These are phyloP conservation scores for Mustela lutreola DNA, from an alignment of 2,113 vertebrate species.

Conservation along the genomic window DNA sequence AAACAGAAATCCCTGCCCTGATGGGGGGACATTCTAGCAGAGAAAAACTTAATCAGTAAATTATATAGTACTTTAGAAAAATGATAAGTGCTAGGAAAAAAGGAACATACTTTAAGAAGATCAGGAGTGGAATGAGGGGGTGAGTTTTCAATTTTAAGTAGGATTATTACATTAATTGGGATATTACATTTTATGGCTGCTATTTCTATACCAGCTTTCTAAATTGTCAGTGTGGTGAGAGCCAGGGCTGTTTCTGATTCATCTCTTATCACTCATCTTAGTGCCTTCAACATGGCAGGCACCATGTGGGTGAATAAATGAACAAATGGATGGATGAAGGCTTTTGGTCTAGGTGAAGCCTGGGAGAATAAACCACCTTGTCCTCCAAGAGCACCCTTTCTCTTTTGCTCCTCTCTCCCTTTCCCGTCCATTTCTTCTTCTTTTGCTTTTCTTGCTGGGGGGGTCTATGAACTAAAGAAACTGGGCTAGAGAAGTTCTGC, in stretches of 20 bases:
- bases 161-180: background rate
- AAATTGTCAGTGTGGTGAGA: background rate
- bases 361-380: background rate
- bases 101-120: background rate
- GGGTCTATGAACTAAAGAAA: background rate
- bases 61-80: background rate
- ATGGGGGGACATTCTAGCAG: background rate
- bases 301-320: background rate
- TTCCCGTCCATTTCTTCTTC: background rate
- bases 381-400: background rate
- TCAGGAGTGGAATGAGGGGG: background rate
- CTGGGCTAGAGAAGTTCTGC: background rate
- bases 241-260: background rate
- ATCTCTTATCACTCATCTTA: background rate
- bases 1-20: background rate
- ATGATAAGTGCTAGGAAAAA: background rate
- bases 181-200: background rate
- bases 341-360: background rate
- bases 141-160: background rate
- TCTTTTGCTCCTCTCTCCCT: background rate
- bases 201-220: background rate
- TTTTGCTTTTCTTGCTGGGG: background rate
- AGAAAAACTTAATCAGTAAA: background rate
- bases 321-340: background rate
- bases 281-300: background rate